Evolutionary conservation across 2,797 vertebrate species (phyloP), one percentile per base, ranked within the genome.

Genomic region (Gila robusta): DNA sequence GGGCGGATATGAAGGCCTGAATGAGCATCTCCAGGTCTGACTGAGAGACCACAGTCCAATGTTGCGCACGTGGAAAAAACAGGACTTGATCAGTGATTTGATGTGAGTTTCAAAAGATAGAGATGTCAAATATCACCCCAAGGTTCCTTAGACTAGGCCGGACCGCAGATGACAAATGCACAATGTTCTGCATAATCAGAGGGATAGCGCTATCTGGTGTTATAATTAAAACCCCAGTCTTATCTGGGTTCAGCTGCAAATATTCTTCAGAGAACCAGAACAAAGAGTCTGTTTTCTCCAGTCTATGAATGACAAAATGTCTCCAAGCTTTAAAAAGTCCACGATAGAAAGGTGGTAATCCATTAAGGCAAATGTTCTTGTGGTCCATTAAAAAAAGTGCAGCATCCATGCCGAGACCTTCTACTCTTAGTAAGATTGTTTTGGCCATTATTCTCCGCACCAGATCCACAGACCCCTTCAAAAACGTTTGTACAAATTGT

Each of bases 341-440:
- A 32, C 32, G 32, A 32, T 32, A 32, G 32, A 66, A 66, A 54
- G 39, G 5, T 37, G 28, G 10, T 54, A 71, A 1, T 52, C n/a
- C 26, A 37, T 70, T 71, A 4, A 82, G 21, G 16, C 35, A n/a
- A 26, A 82, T 21, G 9, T 35, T 67, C 32, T 39, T 82, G 4
- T 5, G 9, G 19, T 52, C 47, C 12, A 72, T 49, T 69, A n/a
- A 32, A 28, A 81, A 81, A 81, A 81, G 41, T 5, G 41, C 16
- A 81, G 66, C 41, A 7, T 73, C 81, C 32, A 71, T 7, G 21
- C 71, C 56, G 21, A 84, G 37, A 21, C 44, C 28, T 44, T 84
- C 21, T 8, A 64, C 26, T 19, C 26, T 59, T 1, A 37, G 26
- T 6, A 84, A 19, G 16, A 84, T 37, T 6, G 54, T 28, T 28